Evolutionary conservation across 2,888 invertebrate genomes (phyloP).

Genomic region (Leptopterna dolabrata): DNA sequence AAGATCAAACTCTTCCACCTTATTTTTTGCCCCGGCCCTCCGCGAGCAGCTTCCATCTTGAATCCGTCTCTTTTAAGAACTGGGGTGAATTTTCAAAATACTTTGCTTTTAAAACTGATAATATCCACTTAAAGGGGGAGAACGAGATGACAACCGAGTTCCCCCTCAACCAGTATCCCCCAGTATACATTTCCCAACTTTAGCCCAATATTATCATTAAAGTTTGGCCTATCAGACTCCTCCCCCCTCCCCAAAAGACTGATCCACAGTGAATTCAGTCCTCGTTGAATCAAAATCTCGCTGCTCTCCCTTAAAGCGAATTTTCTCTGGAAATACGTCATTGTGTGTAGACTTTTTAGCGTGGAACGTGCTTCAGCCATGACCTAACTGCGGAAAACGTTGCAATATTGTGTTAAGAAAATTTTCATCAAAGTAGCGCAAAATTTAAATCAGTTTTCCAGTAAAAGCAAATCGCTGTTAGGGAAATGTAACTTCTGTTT

Average conservation of each 20-base stretch:
- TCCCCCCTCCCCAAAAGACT: background rate
- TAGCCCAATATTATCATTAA: conserved; percentile 8
- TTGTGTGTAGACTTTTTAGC: too few species aligned
- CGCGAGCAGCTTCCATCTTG: background rate
- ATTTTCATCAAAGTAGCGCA: too few species aligned
- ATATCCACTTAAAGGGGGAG: background rate
- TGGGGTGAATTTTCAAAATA: conserved; percentile 11
- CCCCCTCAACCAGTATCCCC: background rate
- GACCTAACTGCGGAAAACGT: too few species aligned
- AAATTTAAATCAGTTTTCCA: too few species aligned
- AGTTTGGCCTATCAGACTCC: background rate
- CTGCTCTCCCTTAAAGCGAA: too few species aligned
- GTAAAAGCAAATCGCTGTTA: too few species aligned
- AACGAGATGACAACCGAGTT: background rate
- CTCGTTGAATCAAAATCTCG: too few species aligned
- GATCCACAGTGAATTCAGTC: background rate
- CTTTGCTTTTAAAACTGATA: conserved; percentile 45
- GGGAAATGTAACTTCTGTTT: too few species aligned
- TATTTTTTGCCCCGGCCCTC: background rate
- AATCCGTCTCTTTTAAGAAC: background rate
- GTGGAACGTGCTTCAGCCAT: too few species aligned
- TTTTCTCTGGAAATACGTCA: too few species aligned
- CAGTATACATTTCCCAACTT: background rate
- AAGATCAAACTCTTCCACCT: conserved; percentile 15
- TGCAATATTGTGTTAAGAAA: too few species aligned